Evolutionary conservation across 2,888 invertebrate species (phyloP).

Genomic region (Zonitis immaculata): DNA sequence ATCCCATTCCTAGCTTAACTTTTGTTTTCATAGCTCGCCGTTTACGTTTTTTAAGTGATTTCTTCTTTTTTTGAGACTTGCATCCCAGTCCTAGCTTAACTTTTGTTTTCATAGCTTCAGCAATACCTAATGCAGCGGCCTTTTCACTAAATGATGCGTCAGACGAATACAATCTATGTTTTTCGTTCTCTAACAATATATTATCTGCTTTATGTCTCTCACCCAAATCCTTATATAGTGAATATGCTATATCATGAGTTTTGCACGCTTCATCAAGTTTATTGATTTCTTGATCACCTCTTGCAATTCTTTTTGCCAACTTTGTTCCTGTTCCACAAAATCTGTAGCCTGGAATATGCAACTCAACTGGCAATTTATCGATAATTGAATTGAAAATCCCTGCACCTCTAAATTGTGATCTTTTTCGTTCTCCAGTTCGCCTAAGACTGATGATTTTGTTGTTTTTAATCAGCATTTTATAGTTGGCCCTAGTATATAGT

Average conservation of each 20-base stretch:
- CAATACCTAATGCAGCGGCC: constrained; percentile 33
- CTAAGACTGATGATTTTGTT: neutral
- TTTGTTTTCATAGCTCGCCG: too few relatives aligned
- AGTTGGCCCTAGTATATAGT: too few relatives aligned
- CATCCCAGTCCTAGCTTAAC: constrained; percentile 31
- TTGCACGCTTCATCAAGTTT: constrained; percentile 36
- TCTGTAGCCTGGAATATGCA: constrained; percentile 26
- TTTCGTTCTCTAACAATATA: constrained; percentile 35
- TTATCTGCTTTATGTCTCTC: constrained; percentile 39
- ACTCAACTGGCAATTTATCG: constrained; percentile 23
- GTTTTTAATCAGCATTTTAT: too few relatives aligned
- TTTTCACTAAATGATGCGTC: constrained; percentile 37
- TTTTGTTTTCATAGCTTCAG: constrained; percentile 36
- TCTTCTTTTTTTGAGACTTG: too few relatives aligned
- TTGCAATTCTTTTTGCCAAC: constrained; percentile 28
- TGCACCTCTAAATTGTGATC: too few relatives aligned
- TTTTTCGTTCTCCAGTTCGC: constrained; percentile 7
- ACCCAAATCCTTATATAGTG: constrained; percentile 17
- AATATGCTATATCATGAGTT: constrained; percentile 38
- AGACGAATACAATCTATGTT: constrained; percentile 28
- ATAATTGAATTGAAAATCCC: constrained; percentile 20
- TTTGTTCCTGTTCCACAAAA: constrained; percentile 32
- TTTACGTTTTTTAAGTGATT: too few relatives aligned
- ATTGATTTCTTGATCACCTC: constrained; percentile 39
- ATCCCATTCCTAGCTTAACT: constrained; percentile 32